A percentile compares a stretch with the other conserved stretches of the same genome.
These are phyloP conservation scores for Eledona agricola DNA, from an alignment of 2,888 invertebrate genomes.

Conservation along the genomic window DNA sequence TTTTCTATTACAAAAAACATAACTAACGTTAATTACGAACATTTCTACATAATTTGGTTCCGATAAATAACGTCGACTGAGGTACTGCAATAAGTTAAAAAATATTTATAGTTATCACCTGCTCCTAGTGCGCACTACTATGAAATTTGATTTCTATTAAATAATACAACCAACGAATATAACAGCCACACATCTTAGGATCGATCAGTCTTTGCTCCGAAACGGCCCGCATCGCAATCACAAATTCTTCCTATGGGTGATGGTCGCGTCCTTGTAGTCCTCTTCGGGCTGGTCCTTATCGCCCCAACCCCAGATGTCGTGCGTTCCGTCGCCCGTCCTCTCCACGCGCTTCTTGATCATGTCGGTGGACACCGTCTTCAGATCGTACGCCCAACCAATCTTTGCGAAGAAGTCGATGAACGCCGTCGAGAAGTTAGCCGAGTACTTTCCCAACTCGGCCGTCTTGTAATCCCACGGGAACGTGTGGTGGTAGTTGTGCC, in stretches of 20 bases:
- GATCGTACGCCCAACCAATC: constrained; percentile 87
- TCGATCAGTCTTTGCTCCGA: no score
- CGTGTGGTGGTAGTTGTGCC: constrained; percentile 88
- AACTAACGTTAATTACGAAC: no score
- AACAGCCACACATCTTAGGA: no score
- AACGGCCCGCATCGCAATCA: no score
- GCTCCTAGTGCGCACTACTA: no score
- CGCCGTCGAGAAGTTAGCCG: constrained; percentile 76
- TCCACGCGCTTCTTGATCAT: constrained; percentile 74
- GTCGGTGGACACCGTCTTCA: constrained; percentile 79
- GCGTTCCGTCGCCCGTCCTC: constrained; percentile 53
- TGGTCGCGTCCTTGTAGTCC: constrained; percentile 54
- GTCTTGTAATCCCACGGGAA: constrained; percentile 90
- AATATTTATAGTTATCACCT: no score
- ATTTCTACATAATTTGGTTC: no score
- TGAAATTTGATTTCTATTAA: no score
- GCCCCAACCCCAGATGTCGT: constrained; percentile 81
- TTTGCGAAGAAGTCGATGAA: constrained; percentile 84
- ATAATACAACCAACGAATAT: no score
- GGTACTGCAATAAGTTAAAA: no score
- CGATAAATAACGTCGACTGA: no score
- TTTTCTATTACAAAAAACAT: no score
- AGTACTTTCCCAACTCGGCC: constrained; percentile 78
- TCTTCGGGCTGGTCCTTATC: constrained; percentile 70
- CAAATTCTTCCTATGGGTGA: constrained; percentile 49